These are phyloP conservation scores for Steinernema feltiae DNA, from an alignment of 1,140 invertebrate genomes.

Conservation along the genomic window DNA sequence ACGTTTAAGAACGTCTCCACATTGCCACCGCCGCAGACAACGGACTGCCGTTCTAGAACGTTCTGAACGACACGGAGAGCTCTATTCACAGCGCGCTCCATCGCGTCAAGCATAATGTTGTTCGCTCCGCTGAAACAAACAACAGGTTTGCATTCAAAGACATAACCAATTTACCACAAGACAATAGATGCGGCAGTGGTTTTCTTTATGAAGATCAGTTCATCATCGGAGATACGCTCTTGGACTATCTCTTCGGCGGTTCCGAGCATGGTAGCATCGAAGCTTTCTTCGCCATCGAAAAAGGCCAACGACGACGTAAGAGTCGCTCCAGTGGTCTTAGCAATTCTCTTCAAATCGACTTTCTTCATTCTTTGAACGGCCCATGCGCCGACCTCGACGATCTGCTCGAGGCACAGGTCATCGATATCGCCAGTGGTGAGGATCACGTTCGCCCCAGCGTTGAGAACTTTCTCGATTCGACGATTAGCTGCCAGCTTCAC, in stretches of 20 bases:
- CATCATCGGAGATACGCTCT: constrained; percentile 93
- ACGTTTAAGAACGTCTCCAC: constrained; percentile 97
- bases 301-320: constrained; percentile 88
- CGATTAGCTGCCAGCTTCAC: constrained; percentile 88
- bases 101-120: constrained; percentile 98
- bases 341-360: constrained; percentile 83
- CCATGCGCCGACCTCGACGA: constrained; percentile 92
- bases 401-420: constrained; percentile 97
- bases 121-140: constrained; percentile 89
- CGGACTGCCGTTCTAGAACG: constrained; percentile 86
- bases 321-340: constrained; percentile 94
- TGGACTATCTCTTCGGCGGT: constrained; percentile 89
- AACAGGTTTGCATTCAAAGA: constrained; percentile 9
- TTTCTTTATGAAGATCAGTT: constrained; percentile 91
- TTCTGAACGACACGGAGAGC: constrained; percentile 90
- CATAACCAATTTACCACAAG: constrained; percentile 42
- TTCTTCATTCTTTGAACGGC: constrained; percentile 93
- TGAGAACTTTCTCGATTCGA: constrained; percentile 86
- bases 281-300: constrained; percentile 94
- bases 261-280: constrained; percentile 82
- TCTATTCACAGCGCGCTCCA: constrained; percentile 97
- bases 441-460: constrained; percentile 89
- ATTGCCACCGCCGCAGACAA: constrained; percentile 92
- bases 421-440: constrained; percentile 92
- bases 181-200: constrained; percentile 70